Evolutionary conservation across 2,888 invertebrate genomes (phyloP).

Genomic region (Polyploca ridens): DNA sequence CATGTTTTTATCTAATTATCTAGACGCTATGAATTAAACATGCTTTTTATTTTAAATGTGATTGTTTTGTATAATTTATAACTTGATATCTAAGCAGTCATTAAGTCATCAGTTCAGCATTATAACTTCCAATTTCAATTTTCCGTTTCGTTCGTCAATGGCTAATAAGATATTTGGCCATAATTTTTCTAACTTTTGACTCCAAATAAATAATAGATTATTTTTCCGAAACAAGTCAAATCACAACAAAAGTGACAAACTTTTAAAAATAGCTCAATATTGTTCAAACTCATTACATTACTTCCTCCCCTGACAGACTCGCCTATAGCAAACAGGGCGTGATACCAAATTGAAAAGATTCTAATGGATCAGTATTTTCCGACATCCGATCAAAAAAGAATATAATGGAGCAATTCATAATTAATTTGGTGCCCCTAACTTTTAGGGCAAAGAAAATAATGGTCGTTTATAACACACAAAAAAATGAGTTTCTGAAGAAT

Average conservation of each 20-base stretch:
- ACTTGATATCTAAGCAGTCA: too few species aligned
- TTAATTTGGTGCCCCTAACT: slow-evolving; percentile 46
- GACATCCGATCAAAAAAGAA: slow-evolving; percentile 47
- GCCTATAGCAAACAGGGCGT: slow-evolving; percentile 14
- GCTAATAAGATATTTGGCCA: too few species aligned
- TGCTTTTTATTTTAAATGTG: too few species aligned
- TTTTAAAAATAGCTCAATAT: slow-evolving; percentile 16
- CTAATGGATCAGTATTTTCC: slow-evolving; percentile 56
- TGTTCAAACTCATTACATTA: slow-evolving; percentile 29
- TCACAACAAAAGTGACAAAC: slow-evolving; percentile 4
- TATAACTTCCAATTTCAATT: too few species aligned
- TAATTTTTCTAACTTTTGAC: too few species aligned
- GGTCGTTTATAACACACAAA: not conserved
- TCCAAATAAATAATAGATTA: not conserved
- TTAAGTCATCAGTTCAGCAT: too few species aligned
- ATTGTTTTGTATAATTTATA: too few species aligned
- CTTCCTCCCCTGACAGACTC: slow-evolving; percentile 27
- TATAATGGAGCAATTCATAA: slow-evolving; percentile 50
- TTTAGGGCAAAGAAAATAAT: slow-evolving; percentile 20
- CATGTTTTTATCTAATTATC: not conserved
- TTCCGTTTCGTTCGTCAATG: too few species aligned
- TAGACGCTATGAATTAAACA: too few species aligned
- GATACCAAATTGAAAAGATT: slow-evolving; percentile 46
- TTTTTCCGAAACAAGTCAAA: not conserved
- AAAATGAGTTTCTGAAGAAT: slow-evolving; percentile 4